Evolutionary conservation across 2,797 vertebrate genomes (phyloP), one percentile per base, ranked within the genome.

Genomic region (Acanthurus tractus): DNA sequence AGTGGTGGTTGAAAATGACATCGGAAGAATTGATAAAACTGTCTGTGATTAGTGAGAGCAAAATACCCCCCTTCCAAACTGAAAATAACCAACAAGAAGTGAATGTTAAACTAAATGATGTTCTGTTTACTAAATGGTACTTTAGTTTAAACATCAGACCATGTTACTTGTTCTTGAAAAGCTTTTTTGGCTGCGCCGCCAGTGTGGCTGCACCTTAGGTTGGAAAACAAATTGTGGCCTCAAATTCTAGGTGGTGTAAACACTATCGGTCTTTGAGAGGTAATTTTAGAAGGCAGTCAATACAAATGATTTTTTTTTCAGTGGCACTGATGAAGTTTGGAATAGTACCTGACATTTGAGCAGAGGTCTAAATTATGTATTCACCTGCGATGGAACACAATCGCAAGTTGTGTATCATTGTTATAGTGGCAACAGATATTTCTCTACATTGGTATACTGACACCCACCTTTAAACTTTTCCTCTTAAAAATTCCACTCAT

Each of bases 231-330:
- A 82, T n/a, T 46, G 49, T 76, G 76, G 79, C 75, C 70, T 78
- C 58, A 67, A 56, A 69, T 54, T 86, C 66, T 38, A 62, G 23
- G 76, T 57, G 22, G 45, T 74, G 44, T 61, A 63, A 81, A 78
- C 23, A 72, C 64, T 34, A 83, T 78, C 81, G 74, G 54, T 67
- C 59, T 77, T 79, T 65, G 40, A 48, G 61, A 59, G 70, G 55
- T 84, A 56, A 85, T 88, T 88, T 90, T 86, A 84, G 78, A 78
- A 79, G 3, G 44, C 25, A 65, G 76, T 89, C 83, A 72, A 82
- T 89, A 38, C 23, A 55, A 88, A 80, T 76, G 67, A 73, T 83
- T 81, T 87, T 83, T 81, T 48, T 74, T 79, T 70, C 52, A 59
- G 48, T 50, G 68, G 38, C 74, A 55, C 61, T 78, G 62, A 81